Evolutionary conservation across 2,113 vertebrate genomes (phyloP), one percentile per base, ranked within the genome.

Genomic region (Leptosomus discolor): DNA sequence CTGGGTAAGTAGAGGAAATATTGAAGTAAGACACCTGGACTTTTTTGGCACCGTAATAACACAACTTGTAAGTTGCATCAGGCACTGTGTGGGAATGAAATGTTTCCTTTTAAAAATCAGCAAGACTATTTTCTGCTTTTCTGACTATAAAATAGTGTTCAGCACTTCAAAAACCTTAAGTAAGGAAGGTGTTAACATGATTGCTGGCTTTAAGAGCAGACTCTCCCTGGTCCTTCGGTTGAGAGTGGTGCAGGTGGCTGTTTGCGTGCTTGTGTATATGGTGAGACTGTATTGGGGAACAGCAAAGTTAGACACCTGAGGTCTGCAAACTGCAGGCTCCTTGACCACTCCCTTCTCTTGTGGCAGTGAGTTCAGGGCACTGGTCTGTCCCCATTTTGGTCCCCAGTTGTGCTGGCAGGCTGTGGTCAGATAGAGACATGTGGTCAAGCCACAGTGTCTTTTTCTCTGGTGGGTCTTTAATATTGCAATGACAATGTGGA

Each of bases 1-100:
- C 15, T 97, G 97, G 97, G 97, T 97, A 73, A 96, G 97, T 97
- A 93, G 37, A 87, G 3, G 22, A 76, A 85, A 73, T 61, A 39
- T 3, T 53, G 32, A 60, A 63, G 36, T 65, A 32, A 63, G 56
- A 78, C 15, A 37, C 23, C 7, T 53, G 15, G 29, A 24, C 32
- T 1, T 1, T 81, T 91, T 85, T 67, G 30, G 43, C 37, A 61
- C 34, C 39, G 1, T 16, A 39, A 45, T 63, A 65, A 75, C 18
- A 22, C 74, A 70, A 50, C 15, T 61, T 80, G 0, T 3, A 45
- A 56, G 7, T 75, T 86, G 14, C 6, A 58, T 51, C 24, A 61
- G 63, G 21, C 8, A 57, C 27, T 67, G n/a, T 50, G 64, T 34
- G 51, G 26, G 26, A 89, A 77, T 46, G 5, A 71, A 78, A 32